Conservation (phyloP, 2,888 invertebrate genomes). For the Eueremaeus valkanovi region DNA sequence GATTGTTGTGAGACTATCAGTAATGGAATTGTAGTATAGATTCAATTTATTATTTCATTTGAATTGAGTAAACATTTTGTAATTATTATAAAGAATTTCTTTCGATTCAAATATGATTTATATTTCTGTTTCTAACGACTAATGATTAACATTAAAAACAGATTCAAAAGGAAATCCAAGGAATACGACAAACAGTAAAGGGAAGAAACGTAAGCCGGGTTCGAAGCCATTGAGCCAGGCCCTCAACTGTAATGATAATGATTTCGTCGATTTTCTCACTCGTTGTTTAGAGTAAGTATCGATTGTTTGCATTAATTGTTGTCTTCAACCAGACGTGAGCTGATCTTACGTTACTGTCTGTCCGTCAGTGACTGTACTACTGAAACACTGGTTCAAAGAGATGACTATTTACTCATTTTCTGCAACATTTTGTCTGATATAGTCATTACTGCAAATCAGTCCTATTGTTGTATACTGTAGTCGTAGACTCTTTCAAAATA, state of each 20-base stretch:
- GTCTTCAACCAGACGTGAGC: not conserved
- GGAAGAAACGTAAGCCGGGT: conserved; percentile 81
- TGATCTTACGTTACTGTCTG: too few relatives aligned
- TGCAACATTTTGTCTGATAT: too few relatives aligned
- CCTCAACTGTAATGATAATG: conserved; percentile 75
- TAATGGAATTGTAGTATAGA: not conserved
- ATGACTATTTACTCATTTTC: too few relatives aligned
- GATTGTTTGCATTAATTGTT: not conserved
- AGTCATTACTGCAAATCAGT: too few relatives aligned
- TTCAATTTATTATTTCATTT: not conserved
- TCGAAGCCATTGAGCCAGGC: conserved; percentile 75
- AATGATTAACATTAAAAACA: too few relatives aligned
- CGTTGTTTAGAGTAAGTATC: conserved; percentile 80
- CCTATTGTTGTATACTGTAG: too few relatives aligned
- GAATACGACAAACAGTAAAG: conserved; percentile 87
- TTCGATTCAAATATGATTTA: too few relatives aligned
- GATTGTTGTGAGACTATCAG: too few relatives aligned
- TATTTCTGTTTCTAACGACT: too few relatives aligned
- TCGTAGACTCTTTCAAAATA: too few relatives aligned
- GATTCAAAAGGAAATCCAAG: conserved; percentile 87
- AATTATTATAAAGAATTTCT: not conserved
- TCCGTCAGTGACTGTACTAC: too few relatives aligned
- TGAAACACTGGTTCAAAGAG: too few relatives aligned
- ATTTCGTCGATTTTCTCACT: conserved; percentile 84
- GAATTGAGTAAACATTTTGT: conserved; percentile 56